Percentiles rank a stretch among this genome's conserved stretches.
Conservation (phyloP, 2,797 vertebrate genomes). For the Poecilia velifera region DNA sequence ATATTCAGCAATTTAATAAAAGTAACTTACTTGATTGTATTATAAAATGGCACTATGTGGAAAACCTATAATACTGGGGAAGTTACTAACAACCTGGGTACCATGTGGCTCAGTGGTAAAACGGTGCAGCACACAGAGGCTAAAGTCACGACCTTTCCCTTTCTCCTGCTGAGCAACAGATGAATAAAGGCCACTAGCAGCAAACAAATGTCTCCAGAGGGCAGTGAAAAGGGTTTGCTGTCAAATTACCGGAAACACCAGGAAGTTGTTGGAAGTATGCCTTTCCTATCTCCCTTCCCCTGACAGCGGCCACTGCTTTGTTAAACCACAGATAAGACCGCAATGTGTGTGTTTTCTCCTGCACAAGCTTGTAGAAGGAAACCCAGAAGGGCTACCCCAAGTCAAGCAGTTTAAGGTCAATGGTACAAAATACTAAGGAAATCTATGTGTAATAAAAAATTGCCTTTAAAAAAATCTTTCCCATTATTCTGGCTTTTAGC, state of each 20-base stretch:
- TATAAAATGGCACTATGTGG: too few relatives aligned
- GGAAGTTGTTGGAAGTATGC: slow-evolving; percentile 89
- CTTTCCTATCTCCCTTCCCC: slow-evolving; percentile 85
- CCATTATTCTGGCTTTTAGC: too few relatives aligned
- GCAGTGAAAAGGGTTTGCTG: slow-evolving; percentile 59
- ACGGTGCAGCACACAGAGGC: background rate
- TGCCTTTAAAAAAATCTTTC: too few relatives aligned
- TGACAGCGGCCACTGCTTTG: slow-evolving; percentile 63
- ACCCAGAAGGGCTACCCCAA: too few relatives aligned
- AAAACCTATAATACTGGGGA: too few relatives aligned
- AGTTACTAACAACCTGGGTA: background rate
- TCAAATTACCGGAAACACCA: slow-evolving; percentile 78
- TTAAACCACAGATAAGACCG: slow-evolving; percentile 62
- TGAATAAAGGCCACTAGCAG: background rate
- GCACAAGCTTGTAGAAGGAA: too few relatives aligned
- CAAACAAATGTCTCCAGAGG: slow-evolving; percentile 39
- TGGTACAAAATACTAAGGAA: too few relatives aligned
- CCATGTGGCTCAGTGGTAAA: background rate
- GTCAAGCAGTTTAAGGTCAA: too few relatives aligned
- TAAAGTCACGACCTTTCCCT: background rate
- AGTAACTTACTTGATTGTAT: too few relatives aligned
- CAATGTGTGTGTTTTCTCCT: slow-evolving; percentile 35
- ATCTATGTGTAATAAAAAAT: too few relatives aligned
- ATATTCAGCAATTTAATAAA: too few relatives aligned
- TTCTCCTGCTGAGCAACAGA: background rate